Evolutionary conservation across 2,888 invertebrate genomes (phyloP), one percentile per base, ranked within the genome.

Genomic region (Nomada ruficornis): DNA sequence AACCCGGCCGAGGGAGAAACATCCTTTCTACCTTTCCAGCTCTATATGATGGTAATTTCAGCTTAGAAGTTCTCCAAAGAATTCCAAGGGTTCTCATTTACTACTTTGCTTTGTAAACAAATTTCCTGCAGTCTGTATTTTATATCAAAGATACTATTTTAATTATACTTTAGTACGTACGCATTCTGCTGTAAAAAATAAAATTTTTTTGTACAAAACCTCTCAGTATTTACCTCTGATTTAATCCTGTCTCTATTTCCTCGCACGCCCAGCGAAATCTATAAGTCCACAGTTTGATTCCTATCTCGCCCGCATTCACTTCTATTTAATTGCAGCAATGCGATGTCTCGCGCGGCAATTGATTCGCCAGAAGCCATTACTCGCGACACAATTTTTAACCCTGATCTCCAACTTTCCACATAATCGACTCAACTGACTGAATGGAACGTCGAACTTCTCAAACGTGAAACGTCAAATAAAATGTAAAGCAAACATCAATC

Each of bases 301-400:
- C 18, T 47, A 54, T 59, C 74, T 57, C 71, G 77, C 64, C 68
- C 29, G 68, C 72, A 76, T 70, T 77, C 79, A 59, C 64, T 63
- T n/a, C 50, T 11, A 50, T 52, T 65, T 63, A 77, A 85, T 82
- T 73, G 69, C 44, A 44, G 26, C 23, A 67, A 26, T 67, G 26
- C 23, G 67, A 23, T 67, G 64, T 47, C 15, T 63, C 62, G 50
- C 23, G 55, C 55, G 62, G 65, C 73, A 85, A 85, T 72, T 70
- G 83, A 81, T 75, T 75, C 59, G 20, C 44, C 23, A 10, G 52
- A 67, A 79, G 42, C 20, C 4, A 11, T 50, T 54, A 50, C 36
- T 15, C 10, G 26, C 42, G 50, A 77, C 65, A 59, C 52, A 29
- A n/a, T 36, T 36, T 69, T 11, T 47, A 75, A 79, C 72, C 78